A percentile compares a stretch with the other conserved stretches of the same genome.
Evolutionary conservation across 35 echinoderm and acorn worm species (phyloP).

Genomic region (Stichopus chloronotus): DNA sequence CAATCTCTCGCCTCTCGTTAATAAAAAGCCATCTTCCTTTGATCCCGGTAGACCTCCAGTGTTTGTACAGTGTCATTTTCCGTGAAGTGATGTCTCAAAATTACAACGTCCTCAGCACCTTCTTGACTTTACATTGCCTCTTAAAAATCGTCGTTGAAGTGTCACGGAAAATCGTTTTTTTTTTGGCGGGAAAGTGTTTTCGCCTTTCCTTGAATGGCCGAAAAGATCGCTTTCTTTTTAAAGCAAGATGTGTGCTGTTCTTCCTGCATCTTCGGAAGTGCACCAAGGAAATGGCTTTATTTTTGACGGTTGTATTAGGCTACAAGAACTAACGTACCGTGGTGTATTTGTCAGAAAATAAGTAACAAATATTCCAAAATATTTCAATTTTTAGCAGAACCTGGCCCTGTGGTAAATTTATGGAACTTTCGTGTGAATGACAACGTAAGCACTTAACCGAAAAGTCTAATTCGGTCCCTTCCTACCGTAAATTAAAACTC

Average conservation of each 20-base stretch:
- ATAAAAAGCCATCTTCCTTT: neutral
- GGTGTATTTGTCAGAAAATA: too few species aligned
- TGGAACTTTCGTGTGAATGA: too few species aligned
- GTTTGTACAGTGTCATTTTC: neutral
- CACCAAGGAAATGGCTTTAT: neutral
- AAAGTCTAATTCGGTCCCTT: too few species aligned
- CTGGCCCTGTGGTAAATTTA: too few species aligned
- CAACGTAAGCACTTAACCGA: too few species aligned
- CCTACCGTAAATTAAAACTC: too few species aligned
- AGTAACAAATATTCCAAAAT: too few species aligned
- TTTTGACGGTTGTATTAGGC: neutral
- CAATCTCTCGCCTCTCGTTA: neutral
- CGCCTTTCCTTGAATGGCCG: too few species aligned
- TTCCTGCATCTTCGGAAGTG: neutral
- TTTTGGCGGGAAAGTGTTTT: neutral
- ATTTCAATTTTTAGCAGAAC: too few species aligned
- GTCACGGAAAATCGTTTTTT: constrained; percentile 4
- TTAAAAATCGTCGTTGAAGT: neutral
- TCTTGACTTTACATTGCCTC: neutral
- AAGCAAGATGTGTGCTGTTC: neutral
- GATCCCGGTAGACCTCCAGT: neutral
- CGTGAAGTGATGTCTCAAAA: neutral
- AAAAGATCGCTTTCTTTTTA: neutral
- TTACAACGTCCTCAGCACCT: neutral
- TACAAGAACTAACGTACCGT: neutral